These are phyloP conservation scores for Ericerus pela DNA, from an alignment of 1,140 invertebrate genomes.

Conservation along the genomic window DNA sequence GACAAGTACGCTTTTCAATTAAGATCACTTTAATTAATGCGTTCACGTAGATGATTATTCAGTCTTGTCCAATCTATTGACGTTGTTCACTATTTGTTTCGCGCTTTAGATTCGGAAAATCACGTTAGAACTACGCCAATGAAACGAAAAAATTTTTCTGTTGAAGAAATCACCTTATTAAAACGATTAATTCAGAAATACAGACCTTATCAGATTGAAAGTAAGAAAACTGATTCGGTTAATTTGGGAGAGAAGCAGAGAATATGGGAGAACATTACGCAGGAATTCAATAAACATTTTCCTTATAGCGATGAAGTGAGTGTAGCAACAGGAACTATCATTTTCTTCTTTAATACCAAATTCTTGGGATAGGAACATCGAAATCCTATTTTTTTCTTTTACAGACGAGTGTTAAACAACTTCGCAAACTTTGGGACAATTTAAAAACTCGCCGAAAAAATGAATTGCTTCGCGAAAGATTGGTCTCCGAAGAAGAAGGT, in stretches of 20 bases:
- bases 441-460: constrained; percentile 2
- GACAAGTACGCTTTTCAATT: no score
- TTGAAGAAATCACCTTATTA: neutral
- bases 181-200: neutral
- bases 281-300: constrained; percentile 1
- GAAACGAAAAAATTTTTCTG: constrained; percentile 3
- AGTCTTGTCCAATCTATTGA: no score
- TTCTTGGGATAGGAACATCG: no score
- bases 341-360: neutral
- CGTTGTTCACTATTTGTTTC: no score
- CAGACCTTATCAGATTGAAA: constrained; percentile 2
- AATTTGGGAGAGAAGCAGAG: neutral
- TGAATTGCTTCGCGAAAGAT: neutral
- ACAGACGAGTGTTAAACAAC: constrained; percentile 3
- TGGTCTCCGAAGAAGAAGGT: neutral
- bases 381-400: no score
- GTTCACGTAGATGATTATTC: no score
- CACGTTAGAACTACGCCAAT: neutral
- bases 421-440: neutral
- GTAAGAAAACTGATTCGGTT: constrained; percentile 1
- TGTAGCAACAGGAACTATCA: neutral
- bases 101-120: no score
- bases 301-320: neutral
- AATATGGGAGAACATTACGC: constrained; percentile 4
- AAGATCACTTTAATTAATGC: no score